A percentile compares a stretch with the other conserved stretches of the same genome.
Evolutionary conservation across 2,113 vertebrate genomes (phyloP).

Genomic region (Benitochromis conjunctus): DNA sequence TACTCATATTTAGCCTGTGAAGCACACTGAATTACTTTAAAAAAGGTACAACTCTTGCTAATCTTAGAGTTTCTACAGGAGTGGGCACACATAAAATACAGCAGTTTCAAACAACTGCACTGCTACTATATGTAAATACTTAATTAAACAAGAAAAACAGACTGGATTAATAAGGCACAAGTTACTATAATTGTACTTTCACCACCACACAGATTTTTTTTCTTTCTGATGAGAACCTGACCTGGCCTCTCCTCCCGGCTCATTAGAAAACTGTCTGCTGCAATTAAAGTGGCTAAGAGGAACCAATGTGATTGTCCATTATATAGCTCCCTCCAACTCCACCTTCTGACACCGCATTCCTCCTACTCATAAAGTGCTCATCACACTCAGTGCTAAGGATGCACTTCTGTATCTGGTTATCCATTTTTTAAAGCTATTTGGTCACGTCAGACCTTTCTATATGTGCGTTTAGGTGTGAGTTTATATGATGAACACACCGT

Average conservation of each 20-base stretch:
- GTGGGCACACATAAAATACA: background rate
- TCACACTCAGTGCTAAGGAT: background rate
- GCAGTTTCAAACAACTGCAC: background rate
- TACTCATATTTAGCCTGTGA: background rate
- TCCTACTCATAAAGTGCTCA: slow-evolving; percentile 4
- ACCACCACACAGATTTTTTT: background rate
- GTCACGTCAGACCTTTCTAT: background rate
- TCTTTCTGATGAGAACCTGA: background rate
- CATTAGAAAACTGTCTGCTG: slow-evolving; percentile 38
- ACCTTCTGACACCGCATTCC: background rate
- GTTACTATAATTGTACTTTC: slow-evolving; percentile 13
- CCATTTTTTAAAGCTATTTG: background rate
- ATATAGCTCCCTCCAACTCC: background rate
- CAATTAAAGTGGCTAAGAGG: slow-evolving; percentile 24
- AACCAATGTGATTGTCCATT: slow-evolving; percentile 3
- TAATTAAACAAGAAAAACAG: slow-evolving; percentile 21
- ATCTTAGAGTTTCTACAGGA: background rate
- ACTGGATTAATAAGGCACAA: slow-evolving; percentile 16
- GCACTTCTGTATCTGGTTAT: background rate
- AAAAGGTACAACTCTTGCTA: background rate
- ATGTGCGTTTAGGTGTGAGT: background rate
- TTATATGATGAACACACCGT: background rate
- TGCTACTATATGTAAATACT: background rate
- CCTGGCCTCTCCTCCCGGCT: slow-evolving; percentile 17
- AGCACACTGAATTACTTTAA: background rate